Percentiles rank a stretch among this genome's conserved stretches.
Evolutionary conservation across 2,888 invertebrate genomes (phyloP).

Genomic region (Drosophila nr. medialis): DNA sequence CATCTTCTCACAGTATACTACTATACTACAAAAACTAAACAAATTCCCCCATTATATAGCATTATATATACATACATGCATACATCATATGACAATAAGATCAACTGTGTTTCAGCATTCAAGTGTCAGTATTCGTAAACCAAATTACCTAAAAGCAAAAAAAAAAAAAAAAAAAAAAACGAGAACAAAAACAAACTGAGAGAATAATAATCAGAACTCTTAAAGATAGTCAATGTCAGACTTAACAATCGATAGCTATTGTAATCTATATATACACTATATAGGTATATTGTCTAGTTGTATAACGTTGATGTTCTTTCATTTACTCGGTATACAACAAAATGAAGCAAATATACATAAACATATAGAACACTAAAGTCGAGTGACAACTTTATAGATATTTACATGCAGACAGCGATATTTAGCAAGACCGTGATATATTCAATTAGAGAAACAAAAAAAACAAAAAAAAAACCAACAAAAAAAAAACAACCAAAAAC

Average conservation of each 20-base stretch:
- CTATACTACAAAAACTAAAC: not conserved
- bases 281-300: constrained; percentile 52
- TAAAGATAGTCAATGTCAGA: constrained; percentile 31
- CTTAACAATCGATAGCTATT: constrained; percentile 58
- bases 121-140: constrained; percentile 80
- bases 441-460: constrained; percentile 64
- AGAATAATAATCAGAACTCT: constrained; percentile 41
- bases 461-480: constrained; percentile 24
- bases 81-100: constrained; percentile 83
- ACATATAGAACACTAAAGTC: constrained; percentile 53
- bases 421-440: constrained; percentile 80
- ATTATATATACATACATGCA: constrained; percentile 48
- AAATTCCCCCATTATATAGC: constrained; percentile 33
- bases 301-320: constrained; percentile 63
- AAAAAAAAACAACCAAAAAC: constrained; percentile 25
- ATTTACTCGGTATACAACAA: constrained; percentile 45
- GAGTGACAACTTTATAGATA: constrained; percentile 70
- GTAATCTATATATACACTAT: constrained; percentile 43
- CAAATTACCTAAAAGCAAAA: constrained; percentile 70
- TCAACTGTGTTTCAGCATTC: constrained; percentile 82
- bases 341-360: constrained; percentile 36
- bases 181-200: constrained; percentile 7
- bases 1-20: constrained; percentile 44
- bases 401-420: constrained; percentile 74
- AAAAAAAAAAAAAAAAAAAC: not conserved